Percentiles rank a stretch among this genome's conserved stretches.
These are phyloP conservation scores for Endotricha flammealis DNA, from an alignment of 2,888 invertebrate genomes.

Conservation along the genomic window DNA sequence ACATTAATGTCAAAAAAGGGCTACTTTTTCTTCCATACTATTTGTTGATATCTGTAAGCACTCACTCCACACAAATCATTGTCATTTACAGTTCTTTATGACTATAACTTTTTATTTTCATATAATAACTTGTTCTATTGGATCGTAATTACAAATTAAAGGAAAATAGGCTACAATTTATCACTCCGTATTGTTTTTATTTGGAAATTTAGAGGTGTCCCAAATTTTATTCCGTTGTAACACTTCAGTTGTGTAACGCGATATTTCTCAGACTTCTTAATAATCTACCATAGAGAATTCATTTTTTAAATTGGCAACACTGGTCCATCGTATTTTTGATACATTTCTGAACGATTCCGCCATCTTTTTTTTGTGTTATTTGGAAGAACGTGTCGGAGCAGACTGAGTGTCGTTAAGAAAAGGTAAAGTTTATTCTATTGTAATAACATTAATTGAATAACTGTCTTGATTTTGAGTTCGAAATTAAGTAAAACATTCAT, in stretches of 20 bases:
- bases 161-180: constrained; percentile 7
- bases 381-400: constrained; percentile 5
- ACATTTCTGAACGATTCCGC: constrained; percentile 6
- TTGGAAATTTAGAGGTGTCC: constrained; percentile 5
- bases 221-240: constrained; percentile 8
- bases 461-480: constrained; percentile 5
- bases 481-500: constrained; percentile 6
- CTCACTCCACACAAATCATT: constrained; percentile 8
- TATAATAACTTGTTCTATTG: constrained; percentile 6
- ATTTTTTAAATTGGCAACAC: constrained; percentile 7
- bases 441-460: constrained; percentile 4
- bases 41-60: constrained; percentile 5
- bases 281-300: constrained; percentile 4
- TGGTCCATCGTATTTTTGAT: constrained; percentile 3
- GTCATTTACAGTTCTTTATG: constrained; percentile 3
- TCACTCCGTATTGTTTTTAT: too few relatives aligned
- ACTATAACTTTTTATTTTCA: too few relatives aligned
- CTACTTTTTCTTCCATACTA: constrained; percentile 8
- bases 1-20: constrained; percentile 3
- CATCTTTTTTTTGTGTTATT: constrained; percentile 6
- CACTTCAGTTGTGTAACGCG: constrained; percentile 7
- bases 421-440: constrained; percentile 4
- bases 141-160: constrained; percentile 3
- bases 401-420: constrained; percentile 7
- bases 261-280: constrained; percentile 8